These are phyloP conservation scores for Sula dactylatra DNA, from an alignment of 2,113 vertebrate genomes.

Conservation along the genomic window DNA sequence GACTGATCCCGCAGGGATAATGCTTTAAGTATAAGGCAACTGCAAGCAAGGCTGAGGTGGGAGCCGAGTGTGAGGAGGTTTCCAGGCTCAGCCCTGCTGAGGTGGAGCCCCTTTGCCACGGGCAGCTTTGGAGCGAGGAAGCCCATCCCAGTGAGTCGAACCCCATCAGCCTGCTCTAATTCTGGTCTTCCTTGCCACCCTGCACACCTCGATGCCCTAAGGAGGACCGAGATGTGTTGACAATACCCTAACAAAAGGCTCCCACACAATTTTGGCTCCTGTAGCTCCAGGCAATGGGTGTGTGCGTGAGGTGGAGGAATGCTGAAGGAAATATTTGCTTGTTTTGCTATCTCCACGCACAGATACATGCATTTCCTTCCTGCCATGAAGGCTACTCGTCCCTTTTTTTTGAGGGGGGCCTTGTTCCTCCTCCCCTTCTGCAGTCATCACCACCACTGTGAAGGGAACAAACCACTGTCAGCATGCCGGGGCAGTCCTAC, in stretches of 20 bases:
- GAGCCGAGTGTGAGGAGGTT: background rate
- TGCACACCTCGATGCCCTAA: background rate
- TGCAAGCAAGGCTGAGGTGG: background rate
- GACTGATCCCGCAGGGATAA: background rate
- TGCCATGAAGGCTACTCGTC: background rate
- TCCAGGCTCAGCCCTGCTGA: background rate
- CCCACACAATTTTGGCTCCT: background rate
- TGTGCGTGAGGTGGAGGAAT: background rate
- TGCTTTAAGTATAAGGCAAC: background rate
- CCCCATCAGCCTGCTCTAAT: background rate
- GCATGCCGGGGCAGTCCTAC: background rate
- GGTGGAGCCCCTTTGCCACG: background rate
- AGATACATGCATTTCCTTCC: constrained; percentile 50
- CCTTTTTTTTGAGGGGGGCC: background rate
- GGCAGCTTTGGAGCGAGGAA: background rate
- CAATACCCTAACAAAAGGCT: background rate
- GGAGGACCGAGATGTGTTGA: background rate
- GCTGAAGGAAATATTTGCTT: constrained; percentile 22
- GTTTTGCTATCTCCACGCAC: constrained; percentile 33
- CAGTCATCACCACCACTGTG: background rate
- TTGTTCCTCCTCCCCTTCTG: background rate
- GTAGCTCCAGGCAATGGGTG: constrained; percentile 38
- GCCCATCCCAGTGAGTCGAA: background rate
- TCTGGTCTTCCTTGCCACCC: background rate
- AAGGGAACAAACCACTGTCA: background rate